Evolutionary conservation across 2,888 invertebrate genomes (phyloP), one percentile per base, ranked within the genome.

Genomic region (Latrodectus elegans): DNA sequence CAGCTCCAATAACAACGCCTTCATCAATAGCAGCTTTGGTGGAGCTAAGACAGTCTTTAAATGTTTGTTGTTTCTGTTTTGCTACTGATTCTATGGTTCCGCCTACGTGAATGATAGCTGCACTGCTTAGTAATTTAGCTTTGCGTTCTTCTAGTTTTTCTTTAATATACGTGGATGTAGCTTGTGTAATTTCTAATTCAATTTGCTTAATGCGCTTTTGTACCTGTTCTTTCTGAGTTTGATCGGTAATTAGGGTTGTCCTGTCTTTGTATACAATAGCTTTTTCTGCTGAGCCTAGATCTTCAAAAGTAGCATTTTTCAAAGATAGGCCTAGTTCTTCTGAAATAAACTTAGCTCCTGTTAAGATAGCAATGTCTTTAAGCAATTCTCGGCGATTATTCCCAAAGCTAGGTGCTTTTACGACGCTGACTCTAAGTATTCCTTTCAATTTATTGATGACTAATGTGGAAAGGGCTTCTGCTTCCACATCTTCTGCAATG

Each of bases 341-440:
- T 90, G 92, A 92, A 89, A 93, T 93, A 1, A 93, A 92, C 73
- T 92, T 92, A 71, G 93, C 93, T 73, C 93, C 93, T 52, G 93
- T 93, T 8, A 93, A 91, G 76, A 93, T 92, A 8, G 93, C 93
- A 91, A 93, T 93, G 89, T 93, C 93, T 79, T 92, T 91, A 38
- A 93, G 90, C 12, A 93, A 93, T 4, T 93, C 91, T 91, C 93
- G 93, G 67, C 93, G 91, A 87, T 93, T 93, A 89, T 93, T 93
- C n/a, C 93, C 93, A 88, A 93, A 93, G 64, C 93, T 93, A 76
- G 93, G 93, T 15, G 93, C 93, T 91, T 93, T 93, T 6, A 93
- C 93, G 26, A 93, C 93, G 15, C 92, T 93, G 60, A 93, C 92
- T 92, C 93, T 93, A n/a, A 93, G 91, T 22, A 92, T 93, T 90